Evolutionary conservation across 2,797 vertebrate species (phyloP).

Genomic region (Sparidentex hasta): DNA sequence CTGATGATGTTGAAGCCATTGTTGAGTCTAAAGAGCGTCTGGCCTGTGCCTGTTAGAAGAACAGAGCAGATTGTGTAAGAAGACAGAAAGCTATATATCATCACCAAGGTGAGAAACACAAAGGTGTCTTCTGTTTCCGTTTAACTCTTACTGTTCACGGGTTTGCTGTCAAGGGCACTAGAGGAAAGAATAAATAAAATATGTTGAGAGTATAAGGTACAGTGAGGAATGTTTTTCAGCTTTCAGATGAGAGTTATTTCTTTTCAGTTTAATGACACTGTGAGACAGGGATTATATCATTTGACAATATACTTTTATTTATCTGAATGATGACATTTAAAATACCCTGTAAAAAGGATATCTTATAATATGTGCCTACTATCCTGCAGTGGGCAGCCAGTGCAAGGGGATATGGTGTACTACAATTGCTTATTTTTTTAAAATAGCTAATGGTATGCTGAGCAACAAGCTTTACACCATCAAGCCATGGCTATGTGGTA

Average conservation of each 20-base stretch:
- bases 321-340: slow-evolving; percentile 56
- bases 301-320: slow-evolving; percentile 55
- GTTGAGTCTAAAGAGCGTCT: slow-evolving; percentile 92
- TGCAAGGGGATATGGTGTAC: no score
- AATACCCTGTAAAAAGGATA: no score
- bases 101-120: slow-evolving; percentile 42
- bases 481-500: background rate
- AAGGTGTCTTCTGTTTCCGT: slow-evolving; percentile 22
- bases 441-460: no score
- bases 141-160: slow-evolving; percentile 20
- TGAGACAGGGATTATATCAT: slow-evolving; percentile 58
- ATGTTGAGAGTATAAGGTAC: slow-evolving; percentile 4
- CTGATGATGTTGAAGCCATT: slow-evolving; percentile 92
- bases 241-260: slow-evolving; percentile 64
- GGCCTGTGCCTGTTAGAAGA: slow-evolving; percentile 87
- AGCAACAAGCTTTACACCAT: no score
- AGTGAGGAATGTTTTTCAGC: slow-evolving; percentile 11
- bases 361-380: no score
- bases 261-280: slow-evolving; percentile 63
- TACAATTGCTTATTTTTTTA: no score
- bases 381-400: no score
- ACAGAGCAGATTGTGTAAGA: slow-evolving; percentile 72
- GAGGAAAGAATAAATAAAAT: slow-evolving; percentile 42
- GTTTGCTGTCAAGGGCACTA: slow-evolving; percentile 47
- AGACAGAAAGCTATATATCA: slow-evolving; percentile 53